These are phyloP conservation scores for Ophraella communa DNA, from an alignment of 2,888 invertebrate species.

Conservation along the genomic window DNA sequence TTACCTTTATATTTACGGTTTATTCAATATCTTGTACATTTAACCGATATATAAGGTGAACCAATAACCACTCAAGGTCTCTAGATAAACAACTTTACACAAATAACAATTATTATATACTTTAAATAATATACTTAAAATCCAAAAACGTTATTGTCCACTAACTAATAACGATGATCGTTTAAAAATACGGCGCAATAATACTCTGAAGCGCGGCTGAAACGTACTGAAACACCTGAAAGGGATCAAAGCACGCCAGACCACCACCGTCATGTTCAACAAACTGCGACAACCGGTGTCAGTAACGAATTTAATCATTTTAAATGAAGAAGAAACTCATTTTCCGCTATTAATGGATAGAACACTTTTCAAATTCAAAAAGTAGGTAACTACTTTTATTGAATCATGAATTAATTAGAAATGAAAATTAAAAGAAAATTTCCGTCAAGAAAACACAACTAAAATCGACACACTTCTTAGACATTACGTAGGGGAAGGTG, in stretches of 20 bases:
- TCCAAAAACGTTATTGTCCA: background rate
- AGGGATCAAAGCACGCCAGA: constrained; percentile 21
- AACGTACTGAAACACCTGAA: constrained; percentile 35
- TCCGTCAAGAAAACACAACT: background rate
- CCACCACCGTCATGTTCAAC: constrained; percentile 30
- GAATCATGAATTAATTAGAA: background rate
- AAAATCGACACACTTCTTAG: background rate
- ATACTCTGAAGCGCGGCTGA: constrained; percentile 20
- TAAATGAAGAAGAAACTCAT: constrained; percentile 30
- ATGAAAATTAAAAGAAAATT: background rate
- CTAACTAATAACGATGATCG: constrained; percentile 2
- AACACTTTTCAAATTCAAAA: constrained; percentile 30
- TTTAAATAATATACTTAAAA: background rate
- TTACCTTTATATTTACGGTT: background rate
- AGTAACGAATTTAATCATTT: constrained; percentile 40
- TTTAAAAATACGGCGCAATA: constrained; percentile 14
- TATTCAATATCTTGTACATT: background rate
- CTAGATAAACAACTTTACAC: background rate
- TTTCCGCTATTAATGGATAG: constrained; percentile 22
- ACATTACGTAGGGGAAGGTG: too few species aligned
- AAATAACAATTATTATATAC: background rate
- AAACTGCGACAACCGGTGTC: constrained; percentile 43
- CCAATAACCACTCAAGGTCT: background rate
- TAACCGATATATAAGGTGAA: background rate
- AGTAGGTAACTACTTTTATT: background rate